Base-by-base conservation (phyloP, 2,113 vertebrate species). In the Mastomys coucha region DNA sequence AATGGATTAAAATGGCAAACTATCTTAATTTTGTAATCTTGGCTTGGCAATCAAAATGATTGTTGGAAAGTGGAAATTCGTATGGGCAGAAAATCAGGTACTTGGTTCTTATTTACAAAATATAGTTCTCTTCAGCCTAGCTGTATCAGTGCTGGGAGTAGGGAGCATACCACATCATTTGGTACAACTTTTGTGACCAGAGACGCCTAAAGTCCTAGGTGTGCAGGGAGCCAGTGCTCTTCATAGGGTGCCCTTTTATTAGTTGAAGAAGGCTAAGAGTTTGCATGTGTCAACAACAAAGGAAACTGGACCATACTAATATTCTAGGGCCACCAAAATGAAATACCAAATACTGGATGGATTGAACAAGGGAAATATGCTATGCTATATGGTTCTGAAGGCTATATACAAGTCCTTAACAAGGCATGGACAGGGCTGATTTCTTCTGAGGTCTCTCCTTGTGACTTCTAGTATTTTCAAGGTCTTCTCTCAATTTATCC, bases 61-160 rank as follows among this genome's bases (percentile, higher is more conserved):
- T 97, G 82, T 87, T 93, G 90, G 94, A 97, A 98, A 97, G 1
- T 97, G 73, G 58, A 95, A 97, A 97, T 96, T 96, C 97, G 96
- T 94, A 14, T 63, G 94, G 96, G 93, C 93, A 89, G 36, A 95
- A 96, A 93, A 97, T 91, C 95, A 93, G 78, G 75, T 97, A 97
- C 96, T 96, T 95, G 97, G 70, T 78, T 98, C 80, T 96, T 82
- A 89, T 58, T 98, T 95, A 97, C 80, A 70, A 97, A 96, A 97
- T 73, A 97, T 93, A 93, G 76, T 36, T 93, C 96, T 97, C 92
- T 97, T 93, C 94, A 97, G 90, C 76, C 49, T 96, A 89, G 85
- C 82, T 31, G 86, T 89, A 97, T 75, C 0, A 56, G 42, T 56
- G 39, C 56, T 73, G 31, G 45, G 77, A 7, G 2, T 45, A 12